These are phyloP conservation scores for Pegoplata infirma DNA, from an alignment of 2,888 invertebrate genomes.

Conservation along the genomic window DNA sequence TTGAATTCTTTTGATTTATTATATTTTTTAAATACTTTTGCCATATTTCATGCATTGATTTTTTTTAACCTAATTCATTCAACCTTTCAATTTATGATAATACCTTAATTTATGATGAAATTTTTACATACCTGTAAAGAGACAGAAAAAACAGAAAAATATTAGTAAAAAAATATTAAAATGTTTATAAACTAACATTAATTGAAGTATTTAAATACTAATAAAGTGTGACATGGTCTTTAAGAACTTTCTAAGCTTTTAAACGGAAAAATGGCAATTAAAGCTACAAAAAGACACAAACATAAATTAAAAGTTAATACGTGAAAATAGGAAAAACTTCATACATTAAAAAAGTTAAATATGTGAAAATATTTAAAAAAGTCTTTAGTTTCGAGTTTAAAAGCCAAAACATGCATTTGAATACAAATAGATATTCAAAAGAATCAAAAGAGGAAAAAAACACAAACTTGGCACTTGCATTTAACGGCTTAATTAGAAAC, in stretches of 20 bases:
- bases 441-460: too few species aligned
- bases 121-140: slow-evolving; percentile 58
- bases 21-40: too few species aligned
- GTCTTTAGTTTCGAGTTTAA: not conserved
- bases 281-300: not conserved
- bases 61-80: not conserved
- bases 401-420: slow-evolving; percentile 8
- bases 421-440: not conserved
- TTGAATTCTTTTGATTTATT: too few species aligned
- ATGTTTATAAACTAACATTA: slow-evolving; percentile 1
- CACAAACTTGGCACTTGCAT: slow-evolving; percentile 29
- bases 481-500: slow-evolving; percentile 52
- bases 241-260: slow-evolving; percentile 61
- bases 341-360: not conserved
- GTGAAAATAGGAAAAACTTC: not conserved
- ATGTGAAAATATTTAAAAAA: not conserved
- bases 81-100: not conserved
- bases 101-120: slow-evolving; percentile 43
- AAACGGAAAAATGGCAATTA: slow-evolving; percentile 44
- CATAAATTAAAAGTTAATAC: slow-evolving; percentile 10
- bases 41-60: too few species aligned
- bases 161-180: slow-evolving; percentile 8
- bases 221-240: slow-evolving; percentile 40
- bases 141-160: slow-evolving; percentile 23
- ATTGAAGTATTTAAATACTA: not conserved